Evolutionary conservation across 2,888 invertebrate species (phyloP), one percentile per base, ranked within the genome.

Genomic region (Mamestra brassicae): DNA sequence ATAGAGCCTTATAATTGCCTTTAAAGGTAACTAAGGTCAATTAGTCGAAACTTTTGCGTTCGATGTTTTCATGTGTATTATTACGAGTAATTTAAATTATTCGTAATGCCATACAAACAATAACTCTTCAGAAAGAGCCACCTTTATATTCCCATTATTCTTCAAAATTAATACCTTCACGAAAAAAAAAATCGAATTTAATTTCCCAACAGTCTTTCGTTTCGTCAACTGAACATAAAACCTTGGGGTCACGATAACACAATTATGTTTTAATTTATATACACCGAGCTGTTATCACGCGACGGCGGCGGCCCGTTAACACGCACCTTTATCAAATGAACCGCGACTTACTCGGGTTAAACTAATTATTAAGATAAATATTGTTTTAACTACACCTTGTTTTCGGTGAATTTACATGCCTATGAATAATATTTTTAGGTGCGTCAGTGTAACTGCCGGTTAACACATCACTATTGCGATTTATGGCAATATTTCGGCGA

Each of bases 221-320:
- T 92, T 90, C 91, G 89, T 90, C 90, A 86, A 87, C 89, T 86
- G 85, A 91, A 94, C 92, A 94, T 94, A 94, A 95, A 94, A 93
- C 93, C 94, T 93, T 93, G 93, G 93, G 95, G 95, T 95, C 96
- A 96, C 96, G 96, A 96, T 96, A 96, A 95, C 93, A 95, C 96
- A 96, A 96, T 96, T 96, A 96, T 94, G 94, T 95, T 96, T 95
- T 96, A 96, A 96, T 96, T 96, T 96, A 96, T 96, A 96, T 95
- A 90, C 94, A 91, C 92, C 91, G 87, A 86, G 89, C 91, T 90
- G 91, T 90, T 91, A 93, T 93, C 96, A 96, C 96, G 96, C 96
- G 90, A 96, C 78, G 87, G 87, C 76, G 80, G 83, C 85, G 86
- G 88, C 81, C 90, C 89, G 93, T 92, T 92, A 93, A 94, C 95